Evolutionary conservation across 1,140 invertebrate species (phyloP).

Genomic region (Aphidius ervi): DNA sequence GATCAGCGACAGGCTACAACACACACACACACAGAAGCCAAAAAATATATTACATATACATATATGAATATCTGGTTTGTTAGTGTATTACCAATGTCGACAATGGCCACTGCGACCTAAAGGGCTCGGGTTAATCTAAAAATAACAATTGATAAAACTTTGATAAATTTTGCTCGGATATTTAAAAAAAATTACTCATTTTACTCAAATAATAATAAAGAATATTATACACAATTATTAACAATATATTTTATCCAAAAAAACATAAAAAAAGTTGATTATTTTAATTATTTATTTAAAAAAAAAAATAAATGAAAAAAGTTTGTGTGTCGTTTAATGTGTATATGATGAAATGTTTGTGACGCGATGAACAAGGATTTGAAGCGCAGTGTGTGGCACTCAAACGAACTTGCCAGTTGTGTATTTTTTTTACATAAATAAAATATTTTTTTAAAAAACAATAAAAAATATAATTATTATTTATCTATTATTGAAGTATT

Average conservation of each 20-base stretch:
- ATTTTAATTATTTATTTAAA: background rate
- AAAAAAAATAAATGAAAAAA: too few species aligned
- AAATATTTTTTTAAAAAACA: too few species aligned
- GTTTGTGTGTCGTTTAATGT: too few species aligned
- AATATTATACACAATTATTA: background rate
- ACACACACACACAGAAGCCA: background rate
- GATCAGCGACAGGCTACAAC: background rate
- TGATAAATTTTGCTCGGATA: constrained; percentile 3
- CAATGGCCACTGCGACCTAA: constrained; percentile 39
- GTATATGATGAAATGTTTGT: constrained; percentile 8
- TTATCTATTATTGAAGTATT: constrained; percentile 24
- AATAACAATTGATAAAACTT: constrained; percentile 7
- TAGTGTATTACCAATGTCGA: constrained; percentile 11
- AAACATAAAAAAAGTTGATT: background rate
- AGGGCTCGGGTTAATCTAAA: constrained; percentile 31
- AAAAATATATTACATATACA: constrained; percentile 15
- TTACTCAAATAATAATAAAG: constrained; percentile 14
- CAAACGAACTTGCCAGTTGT: constrained; percentile 13
- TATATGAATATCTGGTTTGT: background rate
- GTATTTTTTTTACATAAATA: background rate
- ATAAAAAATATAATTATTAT: constrained; percentile 13
- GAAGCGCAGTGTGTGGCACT: constrained; percentile 10
- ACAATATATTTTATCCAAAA: constrained; percentile 3
- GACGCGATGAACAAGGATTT: constrained; percentile 11
- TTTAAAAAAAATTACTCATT: background rate